Conservation (phyloP, 2,888 invertebrate genomes). For the Gasteruption jaculator region DNA sequence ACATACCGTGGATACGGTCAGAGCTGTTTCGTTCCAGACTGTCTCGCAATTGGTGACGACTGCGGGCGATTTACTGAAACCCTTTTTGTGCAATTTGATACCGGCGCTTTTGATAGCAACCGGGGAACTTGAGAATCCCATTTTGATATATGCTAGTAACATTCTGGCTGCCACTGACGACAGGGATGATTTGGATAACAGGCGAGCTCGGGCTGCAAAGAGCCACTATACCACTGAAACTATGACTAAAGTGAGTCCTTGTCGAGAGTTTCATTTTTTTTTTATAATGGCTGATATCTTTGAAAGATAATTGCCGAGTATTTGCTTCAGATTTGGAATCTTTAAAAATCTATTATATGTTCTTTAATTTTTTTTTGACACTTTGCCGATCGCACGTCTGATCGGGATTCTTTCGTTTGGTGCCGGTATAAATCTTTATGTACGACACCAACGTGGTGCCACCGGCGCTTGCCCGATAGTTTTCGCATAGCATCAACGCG, state of each 20-base stretch:
- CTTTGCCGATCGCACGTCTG: too few relatives aligned
- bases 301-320: too few relatives aligned
- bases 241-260: constrained; percentile 64
- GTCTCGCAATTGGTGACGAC: constrained; percentile 80
- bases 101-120: constrained; percentile 82
- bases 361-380: too few relatives aligned
- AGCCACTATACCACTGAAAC: constrained; percentile 87
- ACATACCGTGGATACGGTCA: constrained; percentile 73
- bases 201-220: constrained; percentile 75
- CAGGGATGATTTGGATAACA: constrained; percentile 73
- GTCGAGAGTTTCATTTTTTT: constrained; percentile 1
- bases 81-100: constrained; percentile 75
- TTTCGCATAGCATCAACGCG: too few relatives aligned
- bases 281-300: background rate
- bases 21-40: constrained; percentile 77
- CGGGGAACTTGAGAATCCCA: constrained; percentile 75
- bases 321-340: constrained; percentile 1
- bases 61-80: constrained; percentile 74
- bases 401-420: too few relatives aligned
- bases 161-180: constrained; percentile 65
- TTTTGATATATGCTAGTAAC: constrained; percentile 76
- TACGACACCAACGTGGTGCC: too few relatives aligned
- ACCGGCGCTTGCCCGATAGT: too few relatives aligned
- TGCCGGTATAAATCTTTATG: too few relatives aligned
- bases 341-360: background rate